phyloP scores from a whole-genome alignment of 2,797 vertebrate species.

The Lacerta agilis region DNA sequence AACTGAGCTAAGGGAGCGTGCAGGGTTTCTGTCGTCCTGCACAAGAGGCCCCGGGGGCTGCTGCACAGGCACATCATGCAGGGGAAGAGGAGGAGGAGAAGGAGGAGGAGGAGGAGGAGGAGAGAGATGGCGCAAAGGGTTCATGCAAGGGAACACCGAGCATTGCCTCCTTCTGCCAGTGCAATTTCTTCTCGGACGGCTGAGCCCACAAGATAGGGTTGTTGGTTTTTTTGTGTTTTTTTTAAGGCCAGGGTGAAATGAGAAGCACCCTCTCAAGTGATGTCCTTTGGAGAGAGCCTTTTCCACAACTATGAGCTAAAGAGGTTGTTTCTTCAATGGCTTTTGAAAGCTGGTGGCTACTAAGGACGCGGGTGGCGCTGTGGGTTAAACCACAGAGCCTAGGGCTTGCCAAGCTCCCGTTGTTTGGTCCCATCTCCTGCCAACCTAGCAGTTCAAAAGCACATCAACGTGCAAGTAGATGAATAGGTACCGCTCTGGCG shows the following conservation, averaged over 20 bases:
- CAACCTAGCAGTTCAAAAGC: too few relatives aligned
- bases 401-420: too few relatives aligned
- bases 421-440: too few relatives aligned
- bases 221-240: background rate
- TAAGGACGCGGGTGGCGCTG: too few relatives aligned
- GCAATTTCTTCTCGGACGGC: background rate
- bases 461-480: too few relatives aligned
- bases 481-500: too few relatives aligned
- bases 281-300: background rate
- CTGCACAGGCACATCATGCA: background rate
- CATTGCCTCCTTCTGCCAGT: background rate
- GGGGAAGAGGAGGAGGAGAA: rapidly evolving
- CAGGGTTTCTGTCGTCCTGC: too few relatives aligned
- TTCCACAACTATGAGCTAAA: too few relatives aligned
- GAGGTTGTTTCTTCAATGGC: background rate
- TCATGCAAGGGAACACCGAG: background rate
- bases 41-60: background rate
- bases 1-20: background rate
- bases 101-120: too few relatives aligned
- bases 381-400: too few relatives aligned
- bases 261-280: rapidly evolving
- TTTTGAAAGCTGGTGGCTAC: background rate
- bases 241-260: background rate
- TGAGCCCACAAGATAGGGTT: background rate
- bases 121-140: background rate